A percentile compares a stretch with the other conserved stretches of the same genome.
Evolutionary conservation across 2,113 vertebrate genomes (phyloP).

Genomic region (Neotoma lepida): DNA sequence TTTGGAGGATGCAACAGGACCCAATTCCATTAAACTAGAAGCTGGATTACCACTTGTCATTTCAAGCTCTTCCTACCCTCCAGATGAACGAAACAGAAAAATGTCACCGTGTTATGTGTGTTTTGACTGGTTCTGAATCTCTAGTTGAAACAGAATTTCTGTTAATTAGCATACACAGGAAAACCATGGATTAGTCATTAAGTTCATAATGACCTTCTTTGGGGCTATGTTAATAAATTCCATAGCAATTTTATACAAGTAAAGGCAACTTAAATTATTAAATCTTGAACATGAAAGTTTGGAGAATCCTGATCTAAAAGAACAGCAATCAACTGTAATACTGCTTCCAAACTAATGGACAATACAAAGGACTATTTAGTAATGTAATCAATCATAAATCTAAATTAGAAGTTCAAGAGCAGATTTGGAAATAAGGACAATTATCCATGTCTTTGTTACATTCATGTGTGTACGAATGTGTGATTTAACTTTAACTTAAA

Average conservation of each 20-base stretch:
- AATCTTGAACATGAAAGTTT: neutral
- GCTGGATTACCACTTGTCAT: neutral
- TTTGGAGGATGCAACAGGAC: neutral
- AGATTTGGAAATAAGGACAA: neutral
- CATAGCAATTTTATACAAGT: neutral
- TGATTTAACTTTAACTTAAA: constrained; percentile 17
- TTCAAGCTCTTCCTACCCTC: neutral
- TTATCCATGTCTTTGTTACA: neutral
- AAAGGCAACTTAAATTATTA: neutral
- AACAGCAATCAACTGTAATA: neutral
- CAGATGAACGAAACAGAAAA: neutral
- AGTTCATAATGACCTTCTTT: neutral
- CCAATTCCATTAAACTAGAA: neutral
- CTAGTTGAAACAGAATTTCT: neutral
- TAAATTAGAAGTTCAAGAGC: neutral
- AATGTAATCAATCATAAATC: neutral
- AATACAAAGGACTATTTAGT: neutral
- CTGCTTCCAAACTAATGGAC: neutral
- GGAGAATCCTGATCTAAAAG: neutral
- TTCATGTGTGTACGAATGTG: neutral
- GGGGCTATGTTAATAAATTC: neutral
- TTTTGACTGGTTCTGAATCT: neutral
- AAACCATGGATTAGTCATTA: neutral
- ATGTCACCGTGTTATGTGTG: neutral
- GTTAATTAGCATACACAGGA: neutral